Conservation (phyloP, 2,888 invertebrate genomes). For the Microdon myrmicae region DNA sequence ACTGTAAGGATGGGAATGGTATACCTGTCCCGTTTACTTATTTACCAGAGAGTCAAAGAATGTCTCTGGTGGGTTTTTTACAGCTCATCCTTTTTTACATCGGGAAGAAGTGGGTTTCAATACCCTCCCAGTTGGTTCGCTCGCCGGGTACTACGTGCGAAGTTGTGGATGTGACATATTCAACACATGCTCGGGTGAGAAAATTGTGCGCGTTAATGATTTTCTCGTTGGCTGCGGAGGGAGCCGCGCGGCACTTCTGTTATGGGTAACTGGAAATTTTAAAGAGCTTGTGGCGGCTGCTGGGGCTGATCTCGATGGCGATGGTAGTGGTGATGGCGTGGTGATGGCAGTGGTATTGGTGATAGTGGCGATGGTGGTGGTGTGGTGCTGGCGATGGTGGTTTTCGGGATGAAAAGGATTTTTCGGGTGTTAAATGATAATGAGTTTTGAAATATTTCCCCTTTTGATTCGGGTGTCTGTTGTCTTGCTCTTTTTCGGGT, state of each 20-base stretch:
- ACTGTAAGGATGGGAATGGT: too few relatives aligned
- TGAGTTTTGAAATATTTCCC: slow-evolving; percentile 23
- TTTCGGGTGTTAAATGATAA: slow-evolving; percentile 52
- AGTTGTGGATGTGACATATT: slow-evolving; percentile 53
- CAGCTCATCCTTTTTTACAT: slow-evolving; percentile 33
- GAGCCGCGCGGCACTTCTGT: slow-evolving; percentile 16
- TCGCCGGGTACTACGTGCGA: slow-evolving; percentile 47
- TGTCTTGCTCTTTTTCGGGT: slow-evolving; percentile 12
- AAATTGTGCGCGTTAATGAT: slow-evolving; percentile 53
- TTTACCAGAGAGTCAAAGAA: slow-evolving; percentile 15
- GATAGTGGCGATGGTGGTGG: not conserved
- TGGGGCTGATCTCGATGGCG: slow-evolving; percentile 16
- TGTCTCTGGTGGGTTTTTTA: not conserved
- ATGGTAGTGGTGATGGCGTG: not conserved
- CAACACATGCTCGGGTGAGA: slow-evolving; percentile 53
- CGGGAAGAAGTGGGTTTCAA: slow-evolving; percentile 24
- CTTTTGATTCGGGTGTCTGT: slow-evolving; percentile 2
- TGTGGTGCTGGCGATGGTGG: slow-evolving; percentile 8
- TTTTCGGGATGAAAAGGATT: slow-evolving; percentile 47
- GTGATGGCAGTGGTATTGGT: not conserved
- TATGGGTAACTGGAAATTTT: slow-evolving; percentile 22
- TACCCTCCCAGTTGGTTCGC: slow-evolving; percentile 32
- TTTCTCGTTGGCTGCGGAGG: slow-evolving; percentile 47
- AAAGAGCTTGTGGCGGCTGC: slow-evolving; percentile 39
- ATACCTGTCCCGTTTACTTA: slow-evolving; percentile 36